Base-by-base conservation (phyloP, 2,888 invertebrate species). In the Cantharis flavilabris region DNA sequence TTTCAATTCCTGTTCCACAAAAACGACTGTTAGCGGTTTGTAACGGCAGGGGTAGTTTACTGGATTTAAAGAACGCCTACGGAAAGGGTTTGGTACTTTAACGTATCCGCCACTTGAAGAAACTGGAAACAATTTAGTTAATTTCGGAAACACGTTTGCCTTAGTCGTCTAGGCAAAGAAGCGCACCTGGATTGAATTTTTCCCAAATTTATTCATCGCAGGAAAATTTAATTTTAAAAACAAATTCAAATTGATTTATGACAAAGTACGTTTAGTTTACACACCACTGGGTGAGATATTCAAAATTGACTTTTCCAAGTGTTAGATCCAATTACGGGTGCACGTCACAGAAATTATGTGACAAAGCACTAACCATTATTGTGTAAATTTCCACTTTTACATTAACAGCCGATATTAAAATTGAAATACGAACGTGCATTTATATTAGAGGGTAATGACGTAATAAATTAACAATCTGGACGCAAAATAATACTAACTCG, bases 271-370 rank as follows among this genome's bases (percentile, higher is more conserved):
- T 75, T 76, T 74, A 75, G 78, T 77, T 77, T 80, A 71, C 71
- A 73, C 70, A 72, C 70, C 73, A 71, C 75, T 69, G 73, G 63
- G 67, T 62, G 72, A 69, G 71, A 26, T 76, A 76, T 78, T 75
- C 77, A 73, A 77, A 80, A 77, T 76, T 75, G 77, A 76, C 79
- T 79, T 79, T 69, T 71, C 76, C 62, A 79, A 76, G 75, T 70
- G 76, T 73, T 70, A 72, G 76, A 76, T 76, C 76, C 69, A 76
- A 76, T 76, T 76, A 76, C 69, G 67, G 69, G 49, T 67, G 71
- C 67, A 65, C 72, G 72, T 76, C 69, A 75, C 75, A 67, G 75
- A 76, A 76, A 76, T 69, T 75, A 49, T 69, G 72, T 65, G 62
- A 76, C 76, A 76, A 76, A 76, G 76, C 76, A 49, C 69, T 63